Conservation (phyloP, 2,888 invertebrate genomes). For the Metellina segmentata region DNA sequence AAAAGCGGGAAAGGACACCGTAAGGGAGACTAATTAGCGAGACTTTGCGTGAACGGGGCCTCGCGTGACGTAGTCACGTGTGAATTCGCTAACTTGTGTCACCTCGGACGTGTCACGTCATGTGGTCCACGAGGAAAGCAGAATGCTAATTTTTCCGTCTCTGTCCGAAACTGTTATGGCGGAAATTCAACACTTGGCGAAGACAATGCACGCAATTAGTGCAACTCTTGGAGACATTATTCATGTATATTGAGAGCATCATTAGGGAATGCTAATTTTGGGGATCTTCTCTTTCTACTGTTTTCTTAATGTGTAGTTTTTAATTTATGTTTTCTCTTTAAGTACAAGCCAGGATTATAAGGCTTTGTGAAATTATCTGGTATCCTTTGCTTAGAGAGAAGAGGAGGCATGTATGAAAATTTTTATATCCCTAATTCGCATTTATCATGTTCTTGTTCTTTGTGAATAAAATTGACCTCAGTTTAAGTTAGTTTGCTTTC, state of each 20-base stretch:
- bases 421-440: too few species aligned
- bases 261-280: not conserved
- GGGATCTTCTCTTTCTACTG: not conserved
- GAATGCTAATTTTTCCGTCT: not conserved
- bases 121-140: not conserved
- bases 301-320: not conserved
- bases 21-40: not conserved
- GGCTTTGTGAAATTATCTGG: too few species aligned
- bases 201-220: not conserved
- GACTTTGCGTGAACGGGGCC: constrained; percentile 6
- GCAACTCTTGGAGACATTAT: not conserved
- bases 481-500: too few species aligned
- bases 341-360: not conserved
- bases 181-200: not conserved
- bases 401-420: too few species aligned
- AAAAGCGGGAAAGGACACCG: not conserved
- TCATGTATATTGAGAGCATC: not conserved
- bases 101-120: constrained; percentile 6
- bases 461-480: too few species aligned
- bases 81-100: not conserved
- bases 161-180: not conserved
- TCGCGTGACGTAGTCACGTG: constrained; percentile 25
- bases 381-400: too few species aligned
- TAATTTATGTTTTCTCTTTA: not conserved
- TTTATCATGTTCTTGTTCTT: too few species aligned